Evolutionary conservation across 2,797 vertebrate species (phyloP).

Genomic region (Brotula barbata): DNA sequence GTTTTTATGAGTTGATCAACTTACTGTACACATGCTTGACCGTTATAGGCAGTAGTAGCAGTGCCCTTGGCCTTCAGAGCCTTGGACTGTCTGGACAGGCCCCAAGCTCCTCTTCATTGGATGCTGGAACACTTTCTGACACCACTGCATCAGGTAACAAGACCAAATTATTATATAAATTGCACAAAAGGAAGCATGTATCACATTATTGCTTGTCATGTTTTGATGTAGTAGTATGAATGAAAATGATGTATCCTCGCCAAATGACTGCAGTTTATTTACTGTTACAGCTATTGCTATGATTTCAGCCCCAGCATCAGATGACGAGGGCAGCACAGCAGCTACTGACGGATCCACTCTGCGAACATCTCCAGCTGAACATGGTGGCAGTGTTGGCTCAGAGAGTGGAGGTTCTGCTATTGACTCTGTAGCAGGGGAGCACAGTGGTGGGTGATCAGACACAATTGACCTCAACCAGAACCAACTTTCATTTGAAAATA

Average conservation of each 20-base stretch:
- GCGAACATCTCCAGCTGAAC: slow-evolving; percentile 96
- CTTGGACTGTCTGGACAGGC: slow-evolving; percentile 96
- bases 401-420: slow-evolving; percentile 98
- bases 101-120: slow-evolving; percentile 96
- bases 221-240: slow-evolving; percentile 25
- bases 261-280: slow-evolving; percentile 84
- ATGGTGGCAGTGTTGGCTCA: slow-evolving; percentile 96
- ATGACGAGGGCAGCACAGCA: slow-evolving; percentile 98
- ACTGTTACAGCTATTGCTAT: slow-evolving; percentile 96
- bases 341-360: slow-evolving; percentile 97
- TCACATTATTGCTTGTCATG: slow-evolving; percentile 23
- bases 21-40: slow-evolving; percentile 24
- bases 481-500: neutral
- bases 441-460: slow-evolving; percentile 87
- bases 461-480: slow-evolving; percentile 7
- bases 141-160: slow-evolving; percentile 98
- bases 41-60: slow-evolving; percentile 94
- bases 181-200: too few relatives aligned
- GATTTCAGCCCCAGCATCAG: slow-evolving; percentile 98
- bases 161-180: neutral
- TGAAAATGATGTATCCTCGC: slow-evolving; percentile 52
- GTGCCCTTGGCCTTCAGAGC: slow-evolving; percentile 96
- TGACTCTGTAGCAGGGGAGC: slow-evolving; percentile 97
- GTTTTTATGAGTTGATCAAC: slow-evolving; percentile 1
- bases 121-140: slow-evolving; percentile 97